These are phyloP conservation scores for Sebastes kiyomatsui DNA, from an alignment of 2,797 vertebrate genomes.

Conservation along the genomic window DNA sequence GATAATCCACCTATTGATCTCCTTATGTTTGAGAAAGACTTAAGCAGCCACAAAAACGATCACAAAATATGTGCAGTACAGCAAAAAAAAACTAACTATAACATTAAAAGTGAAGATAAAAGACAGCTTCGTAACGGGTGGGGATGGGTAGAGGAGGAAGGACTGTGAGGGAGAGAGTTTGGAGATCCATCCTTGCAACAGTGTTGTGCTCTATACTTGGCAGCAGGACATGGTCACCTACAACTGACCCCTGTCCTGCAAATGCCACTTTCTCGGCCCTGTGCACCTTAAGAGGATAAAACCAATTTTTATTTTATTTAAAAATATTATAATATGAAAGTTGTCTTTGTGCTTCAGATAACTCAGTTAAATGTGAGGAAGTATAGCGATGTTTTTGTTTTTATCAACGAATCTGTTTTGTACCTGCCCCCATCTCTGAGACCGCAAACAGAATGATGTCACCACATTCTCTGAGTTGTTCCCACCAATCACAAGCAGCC, in stretches of 20 bases:
- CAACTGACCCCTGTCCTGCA: slow-evolving; percentile 79
- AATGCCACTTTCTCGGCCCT: slow-evolving; percentile 74
- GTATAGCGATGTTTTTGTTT: neutral
- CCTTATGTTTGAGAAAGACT: neutral
- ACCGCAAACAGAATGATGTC: slow-evolving; percentile 77
- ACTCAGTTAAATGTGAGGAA: neutral
- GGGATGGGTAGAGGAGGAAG: slow-evolving; percentile 78
- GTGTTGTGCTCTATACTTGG: slow-evolving; percentile 73
- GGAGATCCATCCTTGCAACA: slow-evolving; percentile 73
- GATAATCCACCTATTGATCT: neutral
- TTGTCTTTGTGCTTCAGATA: neutral
- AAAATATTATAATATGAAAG: neutral
- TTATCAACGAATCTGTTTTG: neutral
- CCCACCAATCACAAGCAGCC: slow-evolving; percentile 82
- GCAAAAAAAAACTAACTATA: neutral
- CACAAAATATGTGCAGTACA: neutral
- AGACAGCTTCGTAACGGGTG: slow-evolving; percentile 79
- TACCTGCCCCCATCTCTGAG: slow-evolving; percentile 77
- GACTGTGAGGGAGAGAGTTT: slow-evolving; percentile 58
- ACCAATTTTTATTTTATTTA: neutral
- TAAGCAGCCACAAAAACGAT: neutral
- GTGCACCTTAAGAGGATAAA: slow-evolving; percentile 40
- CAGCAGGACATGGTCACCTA: slow-evolving; percentile 70
- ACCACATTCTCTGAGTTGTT: slow-evolving; percentile 80
- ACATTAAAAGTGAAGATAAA: slow-evolving; percentile 80